A percentile compares a stretch with the other conserved stretches of the same genome.
These are phyloP conservation scores for Pimpla rufipes DNA, from an alignment of 2,888 invertebrate genomes.

Conservation along the genomic window DNA sequence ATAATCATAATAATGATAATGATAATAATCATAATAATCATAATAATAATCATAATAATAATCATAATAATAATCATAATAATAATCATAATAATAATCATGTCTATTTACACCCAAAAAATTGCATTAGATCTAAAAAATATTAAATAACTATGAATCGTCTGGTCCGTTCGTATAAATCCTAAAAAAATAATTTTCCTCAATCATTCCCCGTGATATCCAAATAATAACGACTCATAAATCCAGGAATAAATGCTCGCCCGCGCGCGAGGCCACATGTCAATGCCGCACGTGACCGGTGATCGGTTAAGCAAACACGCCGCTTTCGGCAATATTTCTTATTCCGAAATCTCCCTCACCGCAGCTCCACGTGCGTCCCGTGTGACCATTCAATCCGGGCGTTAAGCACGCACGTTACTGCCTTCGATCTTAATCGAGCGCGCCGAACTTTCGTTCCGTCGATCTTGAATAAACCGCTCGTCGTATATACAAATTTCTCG, in stretches of 20 bases:
- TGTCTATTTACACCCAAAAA: not conserved
- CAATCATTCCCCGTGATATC: not conserved
- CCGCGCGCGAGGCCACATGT: not conserved
- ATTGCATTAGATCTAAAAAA: not conserved
- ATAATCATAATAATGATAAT: too few species aligned
- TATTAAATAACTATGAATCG: not conserved
- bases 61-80: too few species aligned
- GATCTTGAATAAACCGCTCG: conserved; percentile 25
- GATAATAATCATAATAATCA: too few species aligned
- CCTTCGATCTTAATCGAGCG: conserved; percentile 21
- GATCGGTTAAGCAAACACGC: not conserved
- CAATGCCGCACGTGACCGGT: not conserved
- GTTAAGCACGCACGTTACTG: not conserved
- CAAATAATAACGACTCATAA: not conserved
- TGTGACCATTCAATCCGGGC: conserved; percentile 1
- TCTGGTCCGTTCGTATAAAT: not conserved
- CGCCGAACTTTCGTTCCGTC: conserved; percentile 30
- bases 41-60: too few species aligned
- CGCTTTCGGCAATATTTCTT: not conserved
- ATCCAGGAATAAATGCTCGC: not conserved
- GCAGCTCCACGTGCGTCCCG: too few species aligned
- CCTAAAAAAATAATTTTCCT: not conserved
- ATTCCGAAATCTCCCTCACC: not conserved
- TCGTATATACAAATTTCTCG: not conserved
- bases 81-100: too few species aligned